A percentile compares a stretch with the other conserved stretches of the same genome.
Evolutionary conservation across 2,888 invertebrate genomes (phyloP).

Genomic region (Drosophila paucipuncta): DNA sequence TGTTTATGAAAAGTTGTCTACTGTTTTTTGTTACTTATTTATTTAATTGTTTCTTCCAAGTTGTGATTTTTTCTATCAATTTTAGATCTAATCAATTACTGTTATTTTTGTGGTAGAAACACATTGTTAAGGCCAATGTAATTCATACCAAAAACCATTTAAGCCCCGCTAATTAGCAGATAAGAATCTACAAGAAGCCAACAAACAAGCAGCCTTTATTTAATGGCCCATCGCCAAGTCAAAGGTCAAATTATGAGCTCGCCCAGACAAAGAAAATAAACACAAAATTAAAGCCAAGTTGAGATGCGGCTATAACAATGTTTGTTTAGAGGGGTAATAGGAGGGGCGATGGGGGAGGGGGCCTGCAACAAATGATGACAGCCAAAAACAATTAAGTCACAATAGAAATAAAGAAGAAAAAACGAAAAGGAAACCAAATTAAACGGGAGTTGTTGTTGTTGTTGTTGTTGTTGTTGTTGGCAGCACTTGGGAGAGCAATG

Average conservation of each 20-base stretch:
- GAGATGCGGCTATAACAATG: constrained; percentile 11
- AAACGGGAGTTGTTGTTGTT: constrained; percentile 10
- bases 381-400: constrained; percentile 64
- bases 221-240: constrained; percentile 43
- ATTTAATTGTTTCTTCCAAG: background rate
- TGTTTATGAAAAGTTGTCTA: too few species aligned
- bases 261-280: background rate
- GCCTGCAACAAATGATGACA: constrained; percentile 24
- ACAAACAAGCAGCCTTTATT: constrained; percentile 42
- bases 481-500: constrained; percentile 8
- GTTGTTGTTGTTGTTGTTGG: background rate
- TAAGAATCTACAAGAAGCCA: constrained; percentile 39
- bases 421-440: constrained; percentile 20
- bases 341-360: background rate
- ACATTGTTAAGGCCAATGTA: background rate
- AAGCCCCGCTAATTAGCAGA: constrained; percentile 57
- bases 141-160: background rate
- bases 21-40: background rate
- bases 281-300: constrained; percentile 6
- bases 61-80: background rate
- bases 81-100: background rate
- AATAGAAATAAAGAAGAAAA: constrained; percentile 33
- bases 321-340: background rate
- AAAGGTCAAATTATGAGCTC: constrained; percentile 33
- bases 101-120: background rate